Conservation (phyloP, 1,140 invertebrate genomes). For the Zophobas morio region DNA sequence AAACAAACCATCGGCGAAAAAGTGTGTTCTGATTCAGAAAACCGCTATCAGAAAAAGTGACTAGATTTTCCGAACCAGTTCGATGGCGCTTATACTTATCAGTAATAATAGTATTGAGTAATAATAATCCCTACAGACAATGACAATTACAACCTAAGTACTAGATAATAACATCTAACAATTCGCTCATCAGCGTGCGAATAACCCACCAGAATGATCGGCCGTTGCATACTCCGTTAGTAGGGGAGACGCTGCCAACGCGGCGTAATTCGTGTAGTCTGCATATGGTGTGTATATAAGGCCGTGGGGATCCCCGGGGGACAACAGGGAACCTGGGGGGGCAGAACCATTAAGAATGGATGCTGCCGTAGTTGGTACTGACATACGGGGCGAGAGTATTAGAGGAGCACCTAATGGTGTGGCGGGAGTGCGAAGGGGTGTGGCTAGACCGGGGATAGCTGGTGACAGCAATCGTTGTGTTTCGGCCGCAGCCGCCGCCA, state of each 20-base stretch:
- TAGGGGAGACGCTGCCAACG: slow-evolving; percentile 84
- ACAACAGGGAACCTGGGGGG: slow-evolving; percentile 75
- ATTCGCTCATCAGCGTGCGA: slow-evolving; percentile 76
- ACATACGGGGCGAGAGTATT: slow-evolving; percentile 89
- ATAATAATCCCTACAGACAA: slow-evolving; percentile 41
- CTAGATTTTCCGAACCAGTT: slow-evolving; percentile 32
- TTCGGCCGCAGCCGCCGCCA: slow-evolving; percentile 80
- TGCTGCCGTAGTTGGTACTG: slow-evolving; percentile 83
- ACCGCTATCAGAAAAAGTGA: slow-evolving; percentile 16
- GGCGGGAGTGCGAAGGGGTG: slow-evolving; percentile 77
- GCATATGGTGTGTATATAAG: slow-evolving; percentile 84
- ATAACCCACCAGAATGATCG: slow-evolving; percentile 96
- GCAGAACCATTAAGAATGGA: slow-evolving; percentile 81
- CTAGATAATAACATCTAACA: slow-evolving; percentile 36
- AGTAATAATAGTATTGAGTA: slow-evolving; percentile 7
- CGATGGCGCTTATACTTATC: slow-evolving; percentile 17
- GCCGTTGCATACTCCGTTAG: slow-evolving; percentile 87
- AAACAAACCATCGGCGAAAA: slow-evolving; percentile 49
- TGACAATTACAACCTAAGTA: slow-evolving; percentile 39
- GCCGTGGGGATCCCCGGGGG: slow-evolving; percentile 72
- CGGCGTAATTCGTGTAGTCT: slow-evolving; percentile 91
- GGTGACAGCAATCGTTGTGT: slow-evolving; percentile 82
- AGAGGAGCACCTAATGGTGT: slow-evolving; percentile 86
- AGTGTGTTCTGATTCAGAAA: slow-evolving; percentile 26
- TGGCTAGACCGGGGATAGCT: slow-evolving; percentile 73